Evolutionary conservation across 1,140 invertebrate species (phyloP).

Genomic region (Nilaparvata lugens): DNA sequence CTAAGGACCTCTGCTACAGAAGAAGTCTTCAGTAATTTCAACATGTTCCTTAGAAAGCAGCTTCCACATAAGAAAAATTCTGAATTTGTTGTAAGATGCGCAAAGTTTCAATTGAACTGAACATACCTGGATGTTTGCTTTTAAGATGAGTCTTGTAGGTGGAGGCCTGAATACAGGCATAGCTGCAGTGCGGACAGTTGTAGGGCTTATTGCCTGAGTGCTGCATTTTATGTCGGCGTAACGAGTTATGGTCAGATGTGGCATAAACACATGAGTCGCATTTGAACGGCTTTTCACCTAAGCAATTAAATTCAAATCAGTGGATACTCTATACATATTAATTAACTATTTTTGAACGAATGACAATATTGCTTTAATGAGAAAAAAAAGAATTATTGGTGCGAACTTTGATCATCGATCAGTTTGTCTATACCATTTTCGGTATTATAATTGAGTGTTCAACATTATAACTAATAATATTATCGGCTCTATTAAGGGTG

Average conservation of each 20-base stretch:
- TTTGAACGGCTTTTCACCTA: conserved; percentile 70
- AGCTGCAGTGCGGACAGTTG: conserved; percentile 32
- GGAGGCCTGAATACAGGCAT: conserved; percentile 55
- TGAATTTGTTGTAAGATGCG: background rate
- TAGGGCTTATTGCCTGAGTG: conserved; percentile 24
- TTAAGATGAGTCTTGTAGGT: conserved; percentile 51
- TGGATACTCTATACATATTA: background rate
- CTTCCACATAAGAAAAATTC: no score
- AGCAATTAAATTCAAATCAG: background rate
- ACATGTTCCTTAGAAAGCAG: no score
- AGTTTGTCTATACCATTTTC: no score
- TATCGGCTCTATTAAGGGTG: no score
- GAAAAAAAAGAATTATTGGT: no score
- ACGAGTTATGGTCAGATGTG: conserved; percentile 70
- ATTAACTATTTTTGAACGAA: background rate
- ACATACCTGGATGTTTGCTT: conserved; percentile 38
- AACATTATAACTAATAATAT: no score
- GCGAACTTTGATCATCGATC: no score
- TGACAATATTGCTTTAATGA: no score
- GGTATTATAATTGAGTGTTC: no score
- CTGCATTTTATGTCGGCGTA: conserved; percentile 65
- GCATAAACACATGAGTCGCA: conserved; percentile 68
- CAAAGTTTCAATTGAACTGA: background rate
- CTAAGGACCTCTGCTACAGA: no score
- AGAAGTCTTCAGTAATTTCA: no score